phyloP scores from a whole-genome alignment of 2,113 vertebrate genomes.

The Proterorhinus semilunaris region DNA sequence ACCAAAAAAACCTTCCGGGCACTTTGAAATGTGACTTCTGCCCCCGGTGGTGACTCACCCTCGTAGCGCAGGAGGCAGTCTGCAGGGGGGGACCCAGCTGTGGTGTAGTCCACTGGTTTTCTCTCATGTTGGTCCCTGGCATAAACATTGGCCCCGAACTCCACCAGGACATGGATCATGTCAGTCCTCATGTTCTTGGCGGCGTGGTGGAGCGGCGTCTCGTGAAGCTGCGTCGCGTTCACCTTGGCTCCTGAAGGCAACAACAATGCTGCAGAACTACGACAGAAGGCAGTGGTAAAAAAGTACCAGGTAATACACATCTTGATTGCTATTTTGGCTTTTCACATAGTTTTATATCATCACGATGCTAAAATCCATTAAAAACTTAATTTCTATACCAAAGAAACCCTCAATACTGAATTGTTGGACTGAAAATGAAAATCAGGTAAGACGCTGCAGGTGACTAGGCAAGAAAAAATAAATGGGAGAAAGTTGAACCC shows the following conservation, averaged over 20 bases:
- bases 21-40: no score
- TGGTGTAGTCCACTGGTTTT: conserved; percentile 83
- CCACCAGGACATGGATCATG: conserved; percentile 86
- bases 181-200: conserved; percentile 81
- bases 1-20: background rate
- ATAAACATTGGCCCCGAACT: conserved; percentile 89
- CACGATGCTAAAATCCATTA: no score
- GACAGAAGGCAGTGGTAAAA: background rate
- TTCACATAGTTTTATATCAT: no score
- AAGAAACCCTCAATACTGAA: no score
- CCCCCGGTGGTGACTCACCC: conserved; percentile 72
- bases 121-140: conserved; percentile 84
- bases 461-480: no score
- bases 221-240: conserved; percentile 86
- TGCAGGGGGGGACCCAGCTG: conserved; percentile 73
- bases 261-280: no score
- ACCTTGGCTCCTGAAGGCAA: conserved; percentile 84
- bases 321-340: no score
- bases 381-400: no score
- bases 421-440: no score
- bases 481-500: no score
- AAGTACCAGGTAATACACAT: background rate
- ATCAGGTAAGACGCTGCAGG: no score
- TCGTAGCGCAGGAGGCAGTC: conserved; percentile 83
- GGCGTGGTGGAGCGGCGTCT: conserved; percentile 89